These are phyloP conservation scores for Pharmacophagus antenor DNA, from an alignment of 2,888 invertebrate genomes.

Conservation along the genomic window DNA sequence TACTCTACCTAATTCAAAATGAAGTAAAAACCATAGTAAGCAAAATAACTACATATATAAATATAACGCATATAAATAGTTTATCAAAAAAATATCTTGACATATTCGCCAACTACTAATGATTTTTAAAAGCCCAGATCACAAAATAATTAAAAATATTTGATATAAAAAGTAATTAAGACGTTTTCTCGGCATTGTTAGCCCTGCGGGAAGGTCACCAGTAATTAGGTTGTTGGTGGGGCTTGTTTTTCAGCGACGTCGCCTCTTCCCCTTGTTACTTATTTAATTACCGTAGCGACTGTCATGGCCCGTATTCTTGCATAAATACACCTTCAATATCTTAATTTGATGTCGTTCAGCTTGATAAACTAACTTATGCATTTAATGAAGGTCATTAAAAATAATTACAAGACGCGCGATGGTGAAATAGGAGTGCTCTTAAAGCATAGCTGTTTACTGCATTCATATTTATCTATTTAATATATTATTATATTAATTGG, in stretches of 20 bases:
- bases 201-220: slow-evolving; percentile 57
- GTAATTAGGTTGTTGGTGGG: slow-evolving; percentile 64
- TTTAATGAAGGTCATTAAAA: slow-evolving; percentile 18
- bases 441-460: neutral
- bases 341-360: slow-evolving; percentile 17
- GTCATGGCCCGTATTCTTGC: slow-evolving; percentile 36
- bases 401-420: slow-evolving; percentile 3
- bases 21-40: too few species aligned
- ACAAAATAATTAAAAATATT: neutral
- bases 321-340: slow-evolving; percentile 27
- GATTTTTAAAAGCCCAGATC: neutral
- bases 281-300: slow-evolving; percentile 56
- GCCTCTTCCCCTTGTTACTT: slow-evolving; percentile 56
- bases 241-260: slow-evolving; percentile 59
- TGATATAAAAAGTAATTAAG: neutral
- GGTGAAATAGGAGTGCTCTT: neutral
- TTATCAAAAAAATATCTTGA: too few species aligned
- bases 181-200: slow-evolving; percentile 32
- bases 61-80: too few species aligned
- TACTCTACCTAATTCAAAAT: too few species aligned
- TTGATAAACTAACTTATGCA: slow-evolving; percentile 17
- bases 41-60: too few species aligned
- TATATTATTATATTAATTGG: neutral
- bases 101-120: too few species aligned
- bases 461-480: neutral